A percentile compares a stretch with the other conserved stretches of the same genome.
Conservation (phyloP, 2,113 vertebrate genomes). For the human region GRCh38 chr1:38557001-38557500, state of each 20-base stretch:
- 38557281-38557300: neutral
- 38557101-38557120: fast-evolving
- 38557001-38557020: neutral
- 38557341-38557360: neutral
- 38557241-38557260: conserved; percentile 12
- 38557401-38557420: neutral
- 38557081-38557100: neutral
- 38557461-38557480: neutral
- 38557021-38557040: neutral
- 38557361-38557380: fast-evolving
- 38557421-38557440: neutral
- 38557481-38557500: neutral
- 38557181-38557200: neutral
- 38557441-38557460: neutral
- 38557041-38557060: neutral
- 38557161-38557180: neutral
- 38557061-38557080: neutral
- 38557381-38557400: neutral
- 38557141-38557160: neutral
- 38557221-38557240: conserved; percentile 37
- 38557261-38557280: conserved; percentile 14
- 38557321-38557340: neutral
- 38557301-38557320: neutral
- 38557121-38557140: neutral
- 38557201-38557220: neutral